Base-by-base conservation (phyloP, 2,888 invertebrate species). In the Morpho deidamia region DNA sequence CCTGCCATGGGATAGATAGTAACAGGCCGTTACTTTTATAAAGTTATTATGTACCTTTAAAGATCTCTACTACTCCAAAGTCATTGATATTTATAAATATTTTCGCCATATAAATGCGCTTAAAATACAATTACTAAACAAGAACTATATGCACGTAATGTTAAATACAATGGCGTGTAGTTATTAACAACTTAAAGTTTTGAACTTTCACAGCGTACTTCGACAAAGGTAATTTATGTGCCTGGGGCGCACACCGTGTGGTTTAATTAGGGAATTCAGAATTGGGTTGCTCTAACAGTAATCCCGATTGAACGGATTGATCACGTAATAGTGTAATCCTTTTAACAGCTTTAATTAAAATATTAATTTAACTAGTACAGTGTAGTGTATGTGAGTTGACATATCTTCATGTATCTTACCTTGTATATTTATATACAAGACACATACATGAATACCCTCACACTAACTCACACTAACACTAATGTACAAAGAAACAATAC, bases 221-320 rank as follows among this genome's bases (percentile, higher is more conserved):
- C 46, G 53, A 53, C 46, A 53, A 47, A 53, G 53, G 53, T 53
- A 53, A 53, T 53, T 53, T 53, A 53, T 53, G 47, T 47, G 43
- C 42, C 46, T 47, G 33, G 38, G 42, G 53, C 53, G 38, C 49
- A 49, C 12, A 43, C 37, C 42, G 42, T 47, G 53, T 47, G 53
- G 53, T 53, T 47, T 53, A 53, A 53, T 53, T 53, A 53, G 53
- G 43, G 43, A 47, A 47, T 53, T 53, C 42, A 38, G 43, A 46
- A 53, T 38, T 43, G 32, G 46, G 43, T 47, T 43, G 23, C 43
- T 47, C 37, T 38, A 35, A 37, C 33, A 37, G 46, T 53, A 38
- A 53, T 46, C 51, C 34, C n/a, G 52, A 47, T 53, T 47, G 46
- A 53, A 47, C 23, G 23, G 23, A 51, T 14, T 32, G 34, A 51